These are phyloP conservation scores for Drosophila ambigua DNA, from an alignment of 1,140 invertebrate genomes.

Conservation along the genomic window DNA sequence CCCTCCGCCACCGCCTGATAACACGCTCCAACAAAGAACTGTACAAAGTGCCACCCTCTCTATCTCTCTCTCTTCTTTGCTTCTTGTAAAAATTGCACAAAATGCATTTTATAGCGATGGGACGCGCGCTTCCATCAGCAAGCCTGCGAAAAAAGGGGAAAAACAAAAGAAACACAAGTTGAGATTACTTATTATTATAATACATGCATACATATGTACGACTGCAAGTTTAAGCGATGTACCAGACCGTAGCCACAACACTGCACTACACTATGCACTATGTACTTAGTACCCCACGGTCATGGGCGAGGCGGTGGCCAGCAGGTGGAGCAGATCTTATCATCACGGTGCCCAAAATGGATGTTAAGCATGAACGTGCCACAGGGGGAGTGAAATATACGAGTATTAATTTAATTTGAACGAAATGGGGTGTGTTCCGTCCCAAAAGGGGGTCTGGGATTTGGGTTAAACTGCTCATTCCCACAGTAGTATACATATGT, in stretches of 20 bases:
- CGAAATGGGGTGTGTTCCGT: slow-evolving; percentile 32
- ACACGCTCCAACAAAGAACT: slow-evolving; percentile 67
- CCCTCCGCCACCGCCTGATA: slow-evolving; percentile 42
- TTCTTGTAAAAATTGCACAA: slow-evolving; percentile 58
- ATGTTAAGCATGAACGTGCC: slow-evolving; percentile 39
- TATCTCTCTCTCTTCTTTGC: slow-evolving; percentile 15
- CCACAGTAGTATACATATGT: too few relatives aligned
- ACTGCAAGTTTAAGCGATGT: slow-evolving; percentile 55
- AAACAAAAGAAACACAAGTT: slow-evolving; percentile 36
- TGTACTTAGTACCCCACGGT: background rate
- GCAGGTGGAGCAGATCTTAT: slow-evolving; percentile 47
- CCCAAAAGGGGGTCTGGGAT: slow-evolving; percentile 10
- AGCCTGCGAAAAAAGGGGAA: slow-evolving; percentile 53
- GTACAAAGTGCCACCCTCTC: slow-evolving; percentile 31
- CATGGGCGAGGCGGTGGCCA: slow-evolving; percentile 20
- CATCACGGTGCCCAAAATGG: slow-evolving; percentile 41
- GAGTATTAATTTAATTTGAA: slow-evolving; percentile 45
- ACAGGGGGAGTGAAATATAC: slow-evolving; percentile 9
- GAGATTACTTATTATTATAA: slow-evolving; percentile 5
- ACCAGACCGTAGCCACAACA: slow-evolving; percentile 60
- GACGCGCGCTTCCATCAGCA: slow-evolving; percentile 66
- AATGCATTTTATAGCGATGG: slow-evolving; percentile 56
- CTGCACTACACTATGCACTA: slow-evolving; percentile 11
- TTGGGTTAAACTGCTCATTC: slow-evolving; percentile 10
- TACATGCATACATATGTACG: slow-evolving; percentile 1